These are phyloP conservation scores for Athene cunicularia DNA, from an alignment of 2,113 vertebrate genomes.

Conservation along the genomic window DNA sequence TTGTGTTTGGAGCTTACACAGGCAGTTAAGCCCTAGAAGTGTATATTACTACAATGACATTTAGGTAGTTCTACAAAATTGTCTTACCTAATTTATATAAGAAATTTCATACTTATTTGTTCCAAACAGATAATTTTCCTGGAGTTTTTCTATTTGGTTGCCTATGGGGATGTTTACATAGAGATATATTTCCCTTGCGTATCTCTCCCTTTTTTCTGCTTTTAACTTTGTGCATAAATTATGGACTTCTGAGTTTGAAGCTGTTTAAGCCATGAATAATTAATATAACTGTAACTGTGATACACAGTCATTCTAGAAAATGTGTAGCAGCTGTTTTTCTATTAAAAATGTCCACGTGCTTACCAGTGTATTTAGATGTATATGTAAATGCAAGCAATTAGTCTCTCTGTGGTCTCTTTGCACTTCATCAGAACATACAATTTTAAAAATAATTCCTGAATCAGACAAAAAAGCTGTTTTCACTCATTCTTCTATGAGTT, in stretches of 20 bases:
- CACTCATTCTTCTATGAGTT: background rate
- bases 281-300: background rate
- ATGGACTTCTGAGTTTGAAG: background rate
- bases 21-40: background rate
- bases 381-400: background rate
- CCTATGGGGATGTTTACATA: background rate
- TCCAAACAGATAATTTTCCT: background rate
- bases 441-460: background rate
- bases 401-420: background rate
- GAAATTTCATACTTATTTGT: background rate
- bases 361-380: background rate
- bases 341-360: background rate
- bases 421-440: background rate
- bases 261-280: background rate
- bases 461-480: background rate
- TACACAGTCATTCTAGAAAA: background rate
- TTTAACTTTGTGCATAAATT: background rate
- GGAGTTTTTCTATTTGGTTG: background rate
- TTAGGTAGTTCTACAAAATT: background rate
- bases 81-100: background rate
- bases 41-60: background rate
- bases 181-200: background rate
- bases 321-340: background rate
- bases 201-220: background rate
- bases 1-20: background rate